Evolutionary conservation across 2,797 vertebrate genomes (phyloP).

Genomic region (Xenopus petersii): DNA sequence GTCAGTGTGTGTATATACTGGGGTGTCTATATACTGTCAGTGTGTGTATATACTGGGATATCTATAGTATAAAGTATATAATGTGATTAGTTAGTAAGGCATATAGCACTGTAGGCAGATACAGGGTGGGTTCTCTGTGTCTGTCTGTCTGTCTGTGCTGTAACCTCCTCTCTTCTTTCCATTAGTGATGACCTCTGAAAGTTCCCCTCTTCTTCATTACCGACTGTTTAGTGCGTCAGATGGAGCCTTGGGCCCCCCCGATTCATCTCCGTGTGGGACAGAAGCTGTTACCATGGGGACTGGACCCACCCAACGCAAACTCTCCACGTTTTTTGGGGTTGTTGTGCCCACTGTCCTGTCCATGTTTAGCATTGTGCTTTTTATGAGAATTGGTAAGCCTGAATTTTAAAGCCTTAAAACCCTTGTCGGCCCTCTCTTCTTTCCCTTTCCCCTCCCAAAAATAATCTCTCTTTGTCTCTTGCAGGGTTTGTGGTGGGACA

Average conservation of each 20-base stretch:
- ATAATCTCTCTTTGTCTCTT: neutral
- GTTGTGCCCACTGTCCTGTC: constrained; percentile 88
- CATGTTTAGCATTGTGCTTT: constrained; percentile 91
- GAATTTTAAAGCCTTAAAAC: too few relatives aligned
- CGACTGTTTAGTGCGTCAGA: constrained; percentile 72
- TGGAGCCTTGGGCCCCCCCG: constrained; percentile 35
- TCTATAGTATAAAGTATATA: too few relatives aligned
- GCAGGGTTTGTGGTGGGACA: constrained; percentile 85
- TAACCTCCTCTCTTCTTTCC: constrained; percentile 2
- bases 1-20: too few relatives aligned
- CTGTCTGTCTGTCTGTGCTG: too few relatives aligned
- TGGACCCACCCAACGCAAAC: constrained; percentile 55
- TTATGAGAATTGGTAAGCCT: constrained; percentile 79
- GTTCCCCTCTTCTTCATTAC: constrained; percentile 76
- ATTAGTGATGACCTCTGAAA: constrained; percentile 78
- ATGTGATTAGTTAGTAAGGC: too few relatives aligned
- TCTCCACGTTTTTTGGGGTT: constrained; percentile 89
- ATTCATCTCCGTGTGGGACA: constrained; percentile 47
- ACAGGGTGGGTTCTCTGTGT: too few relatives aligned
- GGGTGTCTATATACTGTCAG: too few relatives aligned
- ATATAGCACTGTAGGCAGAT: too few relatives aligned
- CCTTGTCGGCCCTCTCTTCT: too few relatives aligned
- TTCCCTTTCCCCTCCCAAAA: too few relatives aligned
- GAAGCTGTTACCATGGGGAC: constrained; percentile 39
- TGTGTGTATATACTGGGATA: too few relatives aligned